Base-by-base conservation (phyloP, 2,113 vertebrate species). In the Aegotheles bennettii region DNA sequence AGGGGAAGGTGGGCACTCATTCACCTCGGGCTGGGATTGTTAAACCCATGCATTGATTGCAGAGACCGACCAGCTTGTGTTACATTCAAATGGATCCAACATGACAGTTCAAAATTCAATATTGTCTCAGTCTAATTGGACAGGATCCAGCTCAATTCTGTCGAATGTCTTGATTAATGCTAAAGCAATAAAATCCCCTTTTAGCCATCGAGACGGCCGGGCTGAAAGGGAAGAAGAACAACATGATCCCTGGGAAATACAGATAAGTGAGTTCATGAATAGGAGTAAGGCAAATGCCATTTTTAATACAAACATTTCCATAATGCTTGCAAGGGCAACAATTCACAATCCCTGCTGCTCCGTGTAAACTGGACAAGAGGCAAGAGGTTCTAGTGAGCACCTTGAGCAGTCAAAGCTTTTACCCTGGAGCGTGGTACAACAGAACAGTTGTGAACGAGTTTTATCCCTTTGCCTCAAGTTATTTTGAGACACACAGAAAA, bases 141-240 rank as follows among this genome's bases (percentile, higher is more conserved):
- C 20, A 2, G 13, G 67, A 84, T 61, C 90, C 94, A 93, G 85
- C 21, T 68, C 90, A 51, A 45, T 29, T 43, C 90, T 77, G 75
- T 29, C 93, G 70, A 51, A 16, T 0, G 25, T 47, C 88, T 50
- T 73, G 73, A 74, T 81, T 24, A 64, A 86, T 35, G 86, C 60
- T 19, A 50, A 67, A 86, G 95, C 92, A 69, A 93, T 77, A 86
- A 91, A 96, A 87, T 5, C 92, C 92, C 65, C 74, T 94, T 40
- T 43, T 42, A 94, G 92, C 21, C 82, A 71, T 33, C 1, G 13
- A 63, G 87, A 40, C 23, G 0, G 59, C 20, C 50, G 17, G 75
- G 69, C 74, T 83, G 81, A 82, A 68, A 69, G 67, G 61, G 56
- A 89, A 28, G 67, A 73, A 70, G 77, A 91, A 92, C 53, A 92